Base-by-base conservation (phyloP, 2,888 invertebrate species). In the Antheraea yamamai region DNA sequence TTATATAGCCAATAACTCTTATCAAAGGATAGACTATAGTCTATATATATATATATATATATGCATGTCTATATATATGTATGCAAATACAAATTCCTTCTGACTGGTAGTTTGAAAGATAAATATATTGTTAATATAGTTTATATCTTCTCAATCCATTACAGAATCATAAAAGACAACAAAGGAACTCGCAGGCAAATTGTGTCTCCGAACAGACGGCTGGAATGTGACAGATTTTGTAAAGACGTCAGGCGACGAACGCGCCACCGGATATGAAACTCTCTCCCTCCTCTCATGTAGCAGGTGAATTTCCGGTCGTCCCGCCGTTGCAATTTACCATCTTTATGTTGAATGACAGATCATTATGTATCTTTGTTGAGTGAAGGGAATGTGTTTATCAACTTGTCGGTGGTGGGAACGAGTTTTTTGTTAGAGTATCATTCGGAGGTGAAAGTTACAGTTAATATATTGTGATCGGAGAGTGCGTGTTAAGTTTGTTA, bases 191-290 rank as follows among this genome's bases (percentile, higher is more conserved):
- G 20, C 58, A 61, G 61, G 64, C 47, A 74, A 35, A 74, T 39
- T 64, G 39, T 66, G 18, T 66, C 64, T 23, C 73, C 64, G 61
- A 66, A 47, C 35, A 70, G 18, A 20, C 20, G 8, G 39, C 39
- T 39, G 70, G 70, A 16, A 30, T 55, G 55, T 73, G 55, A 51
- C 61, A 61, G 61, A 20, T 39, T 79, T 26, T 70, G 61, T 23
- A 72, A 30, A 52, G 80, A 84, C 84, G 84, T 85, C 84, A 87
- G 88, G 79, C 81, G 87, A 85, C 87, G 85, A 83, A 76, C 77
- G 82, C 82, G 26, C 75, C 79, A 78, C 82, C 88, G 89, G 89
- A 90, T 88, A 90, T 90, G 87, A 87, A 87, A 84, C 87, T 88
- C 89, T 89, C 88, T 87, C 86, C 88, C 87, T 89, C 88, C 88